These are phyloP conservation scores for Chirona hameri DNA, from an alignment of 2,888 invertebrate species.

Conservation along the genomic window DNA sequence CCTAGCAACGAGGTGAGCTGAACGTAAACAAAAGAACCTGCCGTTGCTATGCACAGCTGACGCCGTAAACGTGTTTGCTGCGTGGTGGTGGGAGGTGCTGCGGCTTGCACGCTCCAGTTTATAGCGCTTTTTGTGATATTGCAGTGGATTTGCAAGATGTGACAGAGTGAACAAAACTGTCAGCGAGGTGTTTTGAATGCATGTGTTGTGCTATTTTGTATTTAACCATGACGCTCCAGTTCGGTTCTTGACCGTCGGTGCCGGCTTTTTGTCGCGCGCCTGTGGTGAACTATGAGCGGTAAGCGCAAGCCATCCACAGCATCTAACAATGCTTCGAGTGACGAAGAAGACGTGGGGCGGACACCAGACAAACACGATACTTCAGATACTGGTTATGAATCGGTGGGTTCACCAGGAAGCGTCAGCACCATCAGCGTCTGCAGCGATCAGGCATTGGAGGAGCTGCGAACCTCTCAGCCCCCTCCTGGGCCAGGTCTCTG, in stretches of 20 bases:
- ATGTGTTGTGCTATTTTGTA: not conserved
- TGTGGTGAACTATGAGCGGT: not conserved
- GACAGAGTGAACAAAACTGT: not conserved
- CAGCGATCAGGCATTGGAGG: conserved; percentile 11
- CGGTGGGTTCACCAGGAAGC: not conserved
- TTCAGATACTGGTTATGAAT: conserved; percentile 2
- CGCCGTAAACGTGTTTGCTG: not conserved
- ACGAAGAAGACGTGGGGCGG: not conserved
- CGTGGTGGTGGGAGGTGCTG: not conserved
- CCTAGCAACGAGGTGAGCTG: conserved; percentile 26
- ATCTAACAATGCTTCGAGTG: not conserved
- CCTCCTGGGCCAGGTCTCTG: not conserved
- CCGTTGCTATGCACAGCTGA: not conserved
- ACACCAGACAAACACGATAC: not conserved
- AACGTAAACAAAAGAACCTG: not conserved
- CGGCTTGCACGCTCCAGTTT: not conserved
- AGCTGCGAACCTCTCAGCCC: not conserved
- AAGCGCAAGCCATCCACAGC: conserved; percentile 2
- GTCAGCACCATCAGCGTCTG: conserved; percentile 25
- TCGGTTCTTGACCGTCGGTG: not conserved
- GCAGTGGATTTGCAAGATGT: not conserved
- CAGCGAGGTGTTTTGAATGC: not conserved
- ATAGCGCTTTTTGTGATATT: not conserved
- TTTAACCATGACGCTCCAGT: not conserved
- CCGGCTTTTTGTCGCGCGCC: not conserved